These are phyloP conservation scores for Falco punctatus DNA, from an alignment of 2,113 vertebrate species.

Conservation along the genomic window DNA sequence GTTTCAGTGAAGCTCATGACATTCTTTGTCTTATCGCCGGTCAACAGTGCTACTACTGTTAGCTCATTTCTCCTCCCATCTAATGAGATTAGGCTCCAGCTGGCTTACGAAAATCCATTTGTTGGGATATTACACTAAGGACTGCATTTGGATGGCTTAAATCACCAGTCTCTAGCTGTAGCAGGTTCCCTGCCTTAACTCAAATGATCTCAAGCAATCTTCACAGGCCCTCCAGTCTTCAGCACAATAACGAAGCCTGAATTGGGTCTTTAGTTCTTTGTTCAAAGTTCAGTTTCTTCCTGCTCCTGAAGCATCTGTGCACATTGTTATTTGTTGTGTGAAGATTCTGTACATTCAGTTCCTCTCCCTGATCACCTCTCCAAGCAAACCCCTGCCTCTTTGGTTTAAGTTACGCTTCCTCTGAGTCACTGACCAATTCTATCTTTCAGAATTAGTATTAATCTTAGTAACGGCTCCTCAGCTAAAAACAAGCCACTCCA, in stretches of 20 bases:
- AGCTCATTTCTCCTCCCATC: background rate
- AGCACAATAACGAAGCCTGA: background rate
- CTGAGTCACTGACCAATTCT: rapidly evolving
- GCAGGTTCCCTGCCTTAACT: background rate
- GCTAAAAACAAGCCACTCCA: background rate
- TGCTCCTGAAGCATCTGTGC: background rate
- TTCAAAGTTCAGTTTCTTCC: background rate
- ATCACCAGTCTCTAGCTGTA: background rate
- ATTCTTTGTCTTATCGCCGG: background rate
- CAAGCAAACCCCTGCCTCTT: background rate
- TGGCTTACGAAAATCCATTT: conserved; percentile 24
- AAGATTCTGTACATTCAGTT: background rate
- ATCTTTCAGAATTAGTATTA: background rate
- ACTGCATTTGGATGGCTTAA: background rate
- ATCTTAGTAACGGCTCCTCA: background rate
- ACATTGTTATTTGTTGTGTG: background rate
- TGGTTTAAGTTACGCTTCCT: background rate
- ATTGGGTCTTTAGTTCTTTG: background rate
- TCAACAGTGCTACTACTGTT: background rate
- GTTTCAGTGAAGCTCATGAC: background rate
- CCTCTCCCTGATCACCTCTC: background rate
- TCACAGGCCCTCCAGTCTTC: background rate
- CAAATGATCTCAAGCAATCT: background rate
- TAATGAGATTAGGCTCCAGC: background rate
- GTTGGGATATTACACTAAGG: background rate